These are phyloP conservation scores for Callimorpha dominula DNA, from an alignment of 2,888 invertebrate genomes.

Conservation along the genomic window DNA sequence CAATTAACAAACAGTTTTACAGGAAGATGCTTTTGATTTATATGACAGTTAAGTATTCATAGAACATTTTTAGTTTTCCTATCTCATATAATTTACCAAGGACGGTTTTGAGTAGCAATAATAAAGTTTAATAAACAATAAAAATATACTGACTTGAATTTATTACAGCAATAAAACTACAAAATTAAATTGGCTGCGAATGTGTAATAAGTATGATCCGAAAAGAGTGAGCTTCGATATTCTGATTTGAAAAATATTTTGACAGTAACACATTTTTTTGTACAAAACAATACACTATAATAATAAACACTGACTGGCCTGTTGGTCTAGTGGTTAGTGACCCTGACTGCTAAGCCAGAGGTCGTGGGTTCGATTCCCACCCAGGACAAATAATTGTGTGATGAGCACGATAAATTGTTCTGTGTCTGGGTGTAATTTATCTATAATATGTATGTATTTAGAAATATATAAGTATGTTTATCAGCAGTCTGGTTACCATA, in stretches of 20 bases:
- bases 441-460: too few relatives aligned
- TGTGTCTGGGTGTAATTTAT: too few relatives aligned
- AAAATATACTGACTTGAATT: neutral
- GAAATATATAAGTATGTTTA: too few relatives aligned
- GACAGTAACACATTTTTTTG: constrained; percentile 26
- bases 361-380: too few relatives aligned
- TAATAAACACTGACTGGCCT: too few relatives aligned
- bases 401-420: too few relatives aligned
- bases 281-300: too few relatives aligned
- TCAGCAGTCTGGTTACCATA: too few relatives aligned
- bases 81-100: neutral
- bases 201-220: neutral
- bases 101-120: neutral
- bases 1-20: too few relatives aligned
- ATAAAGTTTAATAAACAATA: neutral
- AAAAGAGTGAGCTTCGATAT: neutral
- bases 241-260: constrained; percentile 46
- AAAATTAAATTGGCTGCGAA: neutral
- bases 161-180: neutral
- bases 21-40: neutral
- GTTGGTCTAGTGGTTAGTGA: too few relatives aligned
- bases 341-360: too few relatives aligned
- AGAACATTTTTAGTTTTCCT: neutral
- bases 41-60: neutral
- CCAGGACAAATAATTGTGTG: too few relatives aligned